Evolutionary conservation across 1,140 invertebrate genomes (phyloP), one percentile per base, ranked within the genome.

Genomic region (Drosophila trapezifrons): DNA sequence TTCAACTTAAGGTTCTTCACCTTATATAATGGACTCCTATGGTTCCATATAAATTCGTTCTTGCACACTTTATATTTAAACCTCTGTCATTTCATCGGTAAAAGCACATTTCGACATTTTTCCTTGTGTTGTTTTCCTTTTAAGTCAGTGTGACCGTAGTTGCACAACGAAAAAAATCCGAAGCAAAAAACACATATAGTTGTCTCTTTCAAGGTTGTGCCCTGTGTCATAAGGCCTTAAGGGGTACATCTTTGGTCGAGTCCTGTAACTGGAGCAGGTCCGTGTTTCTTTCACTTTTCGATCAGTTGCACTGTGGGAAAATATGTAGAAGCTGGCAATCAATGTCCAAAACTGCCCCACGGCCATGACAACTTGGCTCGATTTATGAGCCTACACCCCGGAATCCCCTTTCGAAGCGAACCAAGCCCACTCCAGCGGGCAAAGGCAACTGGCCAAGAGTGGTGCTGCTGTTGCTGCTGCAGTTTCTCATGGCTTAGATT

Each of bases 241-340:
- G 55, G 73, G 66, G 78, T 80, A 81, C n/a, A 2, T 10, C 1
- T 29, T 0, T n/a, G 10, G 20, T 27, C 42, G 35, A 17, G 13
- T 71, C 51, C 35, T 37, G 13, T 20, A 2, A 42, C 15, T n/a
- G 10, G 3, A 25, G 7, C 51, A 27, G 35, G n/a, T 49, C 40
- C 27, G 4, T 8, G 35, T 47, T 72, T 87, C 84, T 87, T 87
- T 87, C 83, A 87, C 84, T 87, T 87, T 87, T 87, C 47, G 79
- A 81, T 51, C 79, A 55, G 54, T 43, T 76, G 66, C 74, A 84
- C 80, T 87, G 84, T 87, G 84, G 84, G 84, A 87, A 87, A 87
- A 87, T 89, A 84, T 89, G 80, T 89, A 84, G 84, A 87, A 89
- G 84, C 84, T 87, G 80, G 84, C 84, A 87, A 87, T 87, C 84